Percentiles rank a stretch among this genome's conserved stretches.
Conservation (phyloP, 2,888 invertebrate genomes). For the Cephonodes hylas region DNA sequence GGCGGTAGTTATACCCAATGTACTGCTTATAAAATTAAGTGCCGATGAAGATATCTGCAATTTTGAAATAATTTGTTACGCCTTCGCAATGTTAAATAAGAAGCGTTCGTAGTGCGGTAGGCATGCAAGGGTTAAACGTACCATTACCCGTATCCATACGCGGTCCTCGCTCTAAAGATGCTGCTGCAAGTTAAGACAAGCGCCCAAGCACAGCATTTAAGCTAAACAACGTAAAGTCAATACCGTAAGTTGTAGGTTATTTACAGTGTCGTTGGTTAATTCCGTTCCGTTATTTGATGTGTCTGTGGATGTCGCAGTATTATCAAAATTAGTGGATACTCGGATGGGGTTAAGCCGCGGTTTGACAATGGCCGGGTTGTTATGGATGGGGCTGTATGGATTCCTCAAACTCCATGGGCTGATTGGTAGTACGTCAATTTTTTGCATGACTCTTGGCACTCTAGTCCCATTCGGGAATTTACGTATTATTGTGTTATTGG, state of each 20-base stretch:
- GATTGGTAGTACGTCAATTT: slow-evolving; percentile 82
- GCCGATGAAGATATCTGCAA: slow-evolving; percentile 78
- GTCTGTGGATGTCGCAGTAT: slow-evolving; percentile 82
- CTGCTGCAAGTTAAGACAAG: slow-evolving; percentile 53
- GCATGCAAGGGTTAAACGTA: slow-evolving; percentile 62
- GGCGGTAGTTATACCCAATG: slow-evolving; percentile 71
- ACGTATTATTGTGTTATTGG: slow-evolving; percentile 89
- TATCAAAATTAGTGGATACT: slow-evolving; percentile 86
- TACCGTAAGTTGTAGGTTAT: slow-evolving; percentile 79
- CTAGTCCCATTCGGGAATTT: slow-evolving; percentile 90
- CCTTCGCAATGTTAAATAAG: slow-evolving; percentile 50
- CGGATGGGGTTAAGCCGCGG: slow-evolving; percentile 81
- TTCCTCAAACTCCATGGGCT: slow-evolving; percentile 82
- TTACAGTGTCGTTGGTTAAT: slow-evolving; percentile 80
- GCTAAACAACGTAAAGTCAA: slow-evolving; percentile 77
- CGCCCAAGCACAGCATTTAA: slow-evolving; percentile 71
- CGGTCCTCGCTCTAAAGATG: slow-evolving; percentile 33
- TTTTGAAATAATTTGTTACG: slow-evolving; percentile 75
- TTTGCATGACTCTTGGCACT: slow-evolving; percentile 84
- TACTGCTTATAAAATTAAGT: slow-evolving; percentile 78
- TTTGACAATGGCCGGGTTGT: slow-evolving; percentile 80
- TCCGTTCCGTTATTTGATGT: slow-evolving; percentile 81
- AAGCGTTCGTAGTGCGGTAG: slow-evolving; percentile 53
- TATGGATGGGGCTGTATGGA: slow-evolving; percentile 82
- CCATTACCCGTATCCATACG: slow-evolving; percentile 44